phyloP scores from a whole-genome alignment of 1,140 invertebrate genomes.

The Drosophila subobscura region DNA sequence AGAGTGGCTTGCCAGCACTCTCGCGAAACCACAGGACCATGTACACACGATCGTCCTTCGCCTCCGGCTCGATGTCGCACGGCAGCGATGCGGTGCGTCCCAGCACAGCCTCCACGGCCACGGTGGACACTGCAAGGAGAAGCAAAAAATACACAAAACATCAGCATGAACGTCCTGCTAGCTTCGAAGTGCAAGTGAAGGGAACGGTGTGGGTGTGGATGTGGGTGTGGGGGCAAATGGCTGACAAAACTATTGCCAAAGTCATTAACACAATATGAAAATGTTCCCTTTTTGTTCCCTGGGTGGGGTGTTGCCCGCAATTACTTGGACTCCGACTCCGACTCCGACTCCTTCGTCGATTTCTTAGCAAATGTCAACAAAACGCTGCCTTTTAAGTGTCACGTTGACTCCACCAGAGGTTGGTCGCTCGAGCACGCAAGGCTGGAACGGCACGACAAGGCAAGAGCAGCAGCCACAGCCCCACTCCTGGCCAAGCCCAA shows the following conservation, averaged over 20 bases:
- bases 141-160: conserved; percentile 3
- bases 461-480: conserved; percentile 24
- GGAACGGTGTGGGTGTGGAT: too few species aligned
- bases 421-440: conserved; percentile 58
- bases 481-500: not conserved
- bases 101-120: conserved; percentile 91
- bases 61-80: conserved; percentile 91
- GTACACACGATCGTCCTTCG: conserved; percentile 92
- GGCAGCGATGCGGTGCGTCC: conserved; percentile 90
- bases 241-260: conserved; percentile 75
- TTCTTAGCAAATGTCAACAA: conserved; percentile 78
- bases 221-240: too few species aligned
- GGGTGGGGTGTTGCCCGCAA: conserved; percentile 54
- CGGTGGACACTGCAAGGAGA: conserved; percentile 87
- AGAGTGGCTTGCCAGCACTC: conserved; percentile 92
- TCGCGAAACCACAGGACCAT: conserved; percentile 96
- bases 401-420: conserved; percentile 48
- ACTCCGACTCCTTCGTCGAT: conserved; percentile 66
- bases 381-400: conserved; percentile 80
- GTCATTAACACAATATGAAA: conserved; percentile 82
- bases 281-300: conserved; percentile 50
- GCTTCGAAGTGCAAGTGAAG: conserved; percentile 35
- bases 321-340: conserved; percentile 52
- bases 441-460: conserved; percentile 54
- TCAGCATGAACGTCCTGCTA: conserved; percentile 29